Evolutionary conservation across 2,797 vertebrate species (phyloP).

Genomic region (Linurgus olivaceus): DNA sequence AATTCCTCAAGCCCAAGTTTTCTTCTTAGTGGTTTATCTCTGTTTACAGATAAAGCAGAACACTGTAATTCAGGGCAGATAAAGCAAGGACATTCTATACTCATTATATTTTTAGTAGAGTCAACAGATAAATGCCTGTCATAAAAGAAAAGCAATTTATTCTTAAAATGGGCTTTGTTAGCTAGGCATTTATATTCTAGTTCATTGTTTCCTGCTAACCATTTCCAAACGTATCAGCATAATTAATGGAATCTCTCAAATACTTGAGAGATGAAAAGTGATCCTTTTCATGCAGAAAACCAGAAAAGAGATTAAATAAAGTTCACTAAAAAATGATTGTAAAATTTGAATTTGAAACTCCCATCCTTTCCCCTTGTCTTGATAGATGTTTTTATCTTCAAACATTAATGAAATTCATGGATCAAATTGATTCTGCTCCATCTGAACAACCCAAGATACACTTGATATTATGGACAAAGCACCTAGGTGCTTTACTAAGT

Average conservation of each 20-base stretch:
- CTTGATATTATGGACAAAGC: not conserved
- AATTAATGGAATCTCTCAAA: not conserved
- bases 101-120: not conserved
- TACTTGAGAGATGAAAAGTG: not conserved
- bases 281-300: not conserved
- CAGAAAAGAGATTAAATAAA: not conserved
- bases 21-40: not conserved
- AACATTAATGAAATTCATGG: not conserved
- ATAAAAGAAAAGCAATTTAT: not conserved
- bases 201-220: not conserved
- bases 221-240: not conserved
- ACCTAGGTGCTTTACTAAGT: not conserved
- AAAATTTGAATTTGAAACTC: not conserved
- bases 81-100: constrained; percentile 11
- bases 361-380: not conserved
- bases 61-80: not conserved
- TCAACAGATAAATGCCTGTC: not conserved
- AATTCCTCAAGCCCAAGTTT: not conserved
- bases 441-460: not conserved
- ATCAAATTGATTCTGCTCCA: not conserved
- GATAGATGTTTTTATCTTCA: not conserved
- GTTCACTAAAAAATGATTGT: not conserved
- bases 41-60: constrained; percentile 41
- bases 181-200: not conserved
- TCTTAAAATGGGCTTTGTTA: not conserved